phyloP scores from a whole-genome alignment of 35 echinoderm and acorn worm species.

The Hemicentrotus pulcherrimus region DNA sequence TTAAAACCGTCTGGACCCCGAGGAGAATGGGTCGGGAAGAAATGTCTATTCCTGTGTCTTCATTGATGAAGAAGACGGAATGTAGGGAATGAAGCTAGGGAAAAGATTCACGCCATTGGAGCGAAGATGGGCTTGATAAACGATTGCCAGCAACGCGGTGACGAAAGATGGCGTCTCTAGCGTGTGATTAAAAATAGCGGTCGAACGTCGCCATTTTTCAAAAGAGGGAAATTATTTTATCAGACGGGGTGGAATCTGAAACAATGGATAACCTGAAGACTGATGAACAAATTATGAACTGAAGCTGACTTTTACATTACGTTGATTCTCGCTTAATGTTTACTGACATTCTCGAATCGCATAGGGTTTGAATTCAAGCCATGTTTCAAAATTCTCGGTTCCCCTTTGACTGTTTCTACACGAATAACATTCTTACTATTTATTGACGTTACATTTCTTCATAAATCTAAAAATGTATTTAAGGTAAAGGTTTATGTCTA shows the following conservation, averaged over 20 bases:
- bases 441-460: no score
- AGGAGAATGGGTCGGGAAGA: neutral
- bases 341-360: no score
- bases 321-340: no score
- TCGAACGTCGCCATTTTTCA: neutral
- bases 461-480: no score
- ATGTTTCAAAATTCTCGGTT: no score
- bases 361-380: no score
- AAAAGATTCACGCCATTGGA: neutral
- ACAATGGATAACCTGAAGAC: neutral
- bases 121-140: constrained; percentile 10
- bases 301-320: no score
- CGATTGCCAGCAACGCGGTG: neutral
- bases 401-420: no score
- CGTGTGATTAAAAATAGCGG: neutral
- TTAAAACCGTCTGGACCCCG: neutral
- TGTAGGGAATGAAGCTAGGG: neutral
- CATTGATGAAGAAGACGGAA: constrained; percentile 18
- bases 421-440: no score
- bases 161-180: neutral
- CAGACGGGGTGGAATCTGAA: neutral
- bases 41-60: constrained; percentile 11
- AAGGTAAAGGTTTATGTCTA: no score
- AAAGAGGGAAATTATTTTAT: neutral
- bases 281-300: no score